Evolutionary conservation across 2,888 invertebrate species (phyloP), one percentile per base, ranked within the genome.

Genomic region (Lysandra bellargus): DNA sequence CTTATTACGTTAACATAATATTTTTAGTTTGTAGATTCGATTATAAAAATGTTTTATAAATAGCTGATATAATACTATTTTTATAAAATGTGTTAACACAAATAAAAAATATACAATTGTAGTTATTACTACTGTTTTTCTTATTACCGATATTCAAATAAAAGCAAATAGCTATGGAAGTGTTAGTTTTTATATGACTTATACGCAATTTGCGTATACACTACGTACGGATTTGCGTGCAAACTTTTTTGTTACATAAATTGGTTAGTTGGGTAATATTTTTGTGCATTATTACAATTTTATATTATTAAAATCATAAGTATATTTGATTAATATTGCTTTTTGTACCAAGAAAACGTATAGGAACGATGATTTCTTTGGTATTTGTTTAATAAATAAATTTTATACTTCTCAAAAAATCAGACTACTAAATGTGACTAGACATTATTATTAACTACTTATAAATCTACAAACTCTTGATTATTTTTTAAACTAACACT

Each of bases 91-190:
- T 64, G 64, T 64, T 30, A 30, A 30, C 37, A 5, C 69, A 37
- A 69, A 69, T 69, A 69, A 33, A 69, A 69, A 33, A 69, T 30
- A 69, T 69, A 64, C 12, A 14, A 30, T 23, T 64, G 9, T 30
- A 37, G 5, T 69, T 17, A 69, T 33, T 17, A 69, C 14, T 69
- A 17, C 5, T 37, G 33, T 69, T 69, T 69, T 33, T 69, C 33
- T 14, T 69, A 37, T 5, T 0, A 49, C 30, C 40, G 44, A 74
- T 49, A 44, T n/a, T 44, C 1, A 44, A 49, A 30, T 23, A 44
- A 23, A 14, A 5, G 49, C 1, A 33, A 69, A 23, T 80, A 37
- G 78, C 82, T 80, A 82, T 80, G 82, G 82, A 80, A 80, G 81
- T 81, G 79, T 79, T 76, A 79, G 80, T 79, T 79, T 76, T 76